Evolutionary conservation across 2,888 invertebrate genomes (phyloP), one percentile per base, ranked within the genome.

Genomic region (Hartigia nigra): DNA sequence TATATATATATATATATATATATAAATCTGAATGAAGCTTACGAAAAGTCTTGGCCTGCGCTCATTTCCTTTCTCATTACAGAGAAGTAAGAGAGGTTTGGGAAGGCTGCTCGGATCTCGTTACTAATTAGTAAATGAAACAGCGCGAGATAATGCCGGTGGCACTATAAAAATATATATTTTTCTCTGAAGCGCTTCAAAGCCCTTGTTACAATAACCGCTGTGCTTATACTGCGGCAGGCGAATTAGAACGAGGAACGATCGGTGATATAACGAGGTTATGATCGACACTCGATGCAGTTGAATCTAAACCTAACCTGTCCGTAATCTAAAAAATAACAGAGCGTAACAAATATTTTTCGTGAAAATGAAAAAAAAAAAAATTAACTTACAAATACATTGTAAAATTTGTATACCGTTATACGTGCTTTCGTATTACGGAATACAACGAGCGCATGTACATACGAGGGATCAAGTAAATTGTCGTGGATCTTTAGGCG

Each of bases 111-210:
- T 84, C 84, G 80, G 86, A 89, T 90, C 89, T 78, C 84, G 88
- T 90, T 90, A 89, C 90, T 90, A 90, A 90, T 90, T 90, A 89
- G 88, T 86, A 88, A 86, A 88, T 83, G 86, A 88, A 88, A 88
- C 85, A 86, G 85, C 83, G 80, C 80, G 80, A 82, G 84, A 86
- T 85, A 83, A 86, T 85, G 85, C 83, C 81, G 82, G 79, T 74
- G 77, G 78, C 80, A 78, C 77, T 80, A 79, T 81, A 77, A 81
- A 78, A 74, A 72, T 72, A 72, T 72, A 23, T 23, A 55, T 23
- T 55, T 55, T 55, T 55, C 23, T 55, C 55, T 55, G 55, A 55
- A 55, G 55, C 55, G 55, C 55, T 55, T 55, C 55, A 55, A 55
- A 55, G 55, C 55, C 9, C 55, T 55, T 55, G 55, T 55, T 55